Evolutionary conservation across 2,797 vertebrate genomes (phyloP), one percentile per base, ranked within the genome.

Genomic region (Nasua narica): DNA sequence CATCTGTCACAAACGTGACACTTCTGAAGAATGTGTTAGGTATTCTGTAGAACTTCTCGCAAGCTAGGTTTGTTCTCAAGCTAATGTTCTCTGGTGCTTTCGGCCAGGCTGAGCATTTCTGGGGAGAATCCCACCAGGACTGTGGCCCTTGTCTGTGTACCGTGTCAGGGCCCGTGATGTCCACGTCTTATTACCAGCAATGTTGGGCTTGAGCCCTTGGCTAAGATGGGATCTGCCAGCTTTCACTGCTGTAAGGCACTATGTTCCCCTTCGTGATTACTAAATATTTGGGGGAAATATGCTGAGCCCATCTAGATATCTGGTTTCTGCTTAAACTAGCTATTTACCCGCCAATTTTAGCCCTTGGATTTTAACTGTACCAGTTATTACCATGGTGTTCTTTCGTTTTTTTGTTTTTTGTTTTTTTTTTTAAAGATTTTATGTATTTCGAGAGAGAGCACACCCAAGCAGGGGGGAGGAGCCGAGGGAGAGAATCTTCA

Each of bases 151-250:
- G 69, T 77, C 18, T 1, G 5, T 2, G 67, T 2, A 5, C 35
- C 11, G 0, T 0, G 0, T 1, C 0, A 50, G 40, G 60, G 18
- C 5, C 40, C 0, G 0, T 2, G 43, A 48, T 19, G 35, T 48
- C 23, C 0, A 27, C 1, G 3, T 50, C 50, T 50, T 19, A 21
- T 2, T 8, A 2, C 52, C 1, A 8, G 13, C 23, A 46, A 19
- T 15, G 25, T 25, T 10, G 3, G 69, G 37, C 69, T 35, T 3
- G 19, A 54, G 19, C 52, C 12, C 25, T 32, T 7, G 2, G 48
- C 67, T 43, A 5, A 87, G 10, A 29, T 0, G 32, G 14, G n/a
- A 35, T 43, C 74, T 56, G 74, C 74, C 27, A 62, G 50, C 27
- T 40, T 19, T 50, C 48, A 2, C 6, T 43, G 43, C 70, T 23